Conservation (phyloP, 1,140 invertebrate species). For the Archivesica marissinica region DNA sequence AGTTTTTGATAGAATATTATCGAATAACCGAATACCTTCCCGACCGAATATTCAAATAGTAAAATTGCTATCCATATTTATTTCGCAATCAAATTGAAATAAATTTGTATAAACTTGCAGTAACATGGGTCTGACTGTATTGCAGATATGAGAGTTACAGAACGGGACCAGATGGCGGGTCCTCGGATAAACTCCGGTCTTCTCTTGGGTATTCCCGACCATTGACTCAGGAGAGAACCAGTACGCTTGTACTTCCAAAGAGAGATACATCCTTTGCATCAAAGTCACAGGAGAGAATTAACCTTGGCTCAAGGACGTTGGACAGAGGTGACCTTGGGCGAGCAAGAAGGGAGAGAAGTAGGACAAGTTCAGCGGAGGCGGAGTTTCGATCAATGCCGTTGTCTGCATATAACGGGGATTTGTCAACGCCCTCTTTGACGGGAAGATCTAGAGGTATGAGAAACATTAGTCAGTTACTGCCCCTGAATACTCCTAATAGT, state of each 20-base stretch:
- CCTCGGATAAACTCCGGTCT: slow-evolving; percentile 8
- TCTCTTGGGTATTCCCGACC: not conserved
- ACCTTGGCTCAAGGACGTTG: slow-evolving; percentile 35
- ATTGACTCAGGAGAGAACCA: slow-evolving; percentile 45
- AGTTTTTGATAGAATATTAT: too few species aligned
- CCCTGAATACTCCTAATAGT: too few species aligned
- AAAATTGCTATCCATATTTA: too few species aligned
- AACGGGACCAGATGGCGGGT: slow-evolving; percentile 40
- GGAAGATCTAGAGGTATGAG: slow-evolving; percentile 54
- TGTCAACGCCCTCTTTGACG: slow-evolving; percentile 38
- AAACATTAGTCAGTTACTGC: too few species aligned
- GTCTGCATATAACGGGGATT: slow-evolving; percentile 9
- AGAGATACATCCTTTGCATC: not conserved
- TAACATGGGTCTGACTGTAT: too few species aligned
- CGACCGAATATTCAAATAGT: too few species aligned
- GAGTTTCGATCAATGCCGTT: slow-evolving; percentile 33
- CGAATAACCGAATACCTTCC: too few species aligned
- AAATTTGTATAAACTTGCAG: too few species aligned
- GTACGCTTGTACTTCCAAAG: not conserved
- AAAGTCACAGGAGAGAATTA: slow-evolving; percentile 4
- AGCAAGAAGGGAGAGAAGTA: not conserved
- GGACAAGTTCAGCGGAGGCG: slow-evolving; percentile 48
- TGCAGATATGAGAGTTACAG: slow-evolving; percentile 51
- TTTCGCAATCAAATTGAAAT: too few species aligned
- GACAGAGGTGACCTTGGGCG: slow-evolving; percentile 24